A percentile compares a stretch with the other conserved stretches of the same genome.
Conservation (phyloP, 2,113 vertebrate species). For the Cisticola juncidis region DNA sequence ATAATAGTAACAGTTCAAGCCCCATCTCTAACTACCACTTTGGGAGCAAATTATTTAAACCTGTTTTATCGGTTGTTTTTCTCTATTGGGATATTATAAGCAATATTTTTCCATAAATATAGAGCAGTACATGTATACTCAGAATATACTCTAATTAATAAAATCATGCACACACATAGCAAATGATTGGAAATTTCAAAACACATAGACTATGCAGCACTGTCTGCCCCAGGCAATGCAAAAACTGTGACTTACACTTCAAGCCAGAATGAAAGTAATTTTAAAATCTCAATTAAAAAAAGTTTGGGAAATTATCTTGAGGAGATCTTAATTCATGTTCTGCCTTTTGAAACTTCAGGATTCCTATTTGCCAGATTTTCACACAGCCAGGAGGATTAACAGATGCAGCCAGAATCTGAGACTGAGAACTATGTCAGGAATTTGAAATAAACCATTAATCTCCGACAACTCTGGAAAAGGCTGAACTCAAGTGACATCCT, state of each 20-base stretch:
- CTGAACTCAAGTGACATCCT: slow-evolving; percentile 8
- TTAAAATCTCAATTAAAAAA: neutral
- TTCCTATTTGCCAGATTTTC: neutral
- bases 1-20: neutral
- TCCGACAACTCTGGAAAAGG: neutral
- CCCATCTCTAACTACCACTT: neutral
- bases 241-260: neutral
- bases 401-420: slow-evolving; percentile 10
- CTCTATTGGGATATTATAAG: neutral
- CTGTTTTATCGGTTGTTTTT: neutral
- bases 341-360: neutral
- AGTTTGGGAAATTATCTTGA: neutral
- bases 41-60: neutral
- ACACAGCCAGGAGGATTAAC: neutral
- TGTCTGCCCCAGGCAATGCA: neutral
- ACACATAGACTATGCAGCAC: neutral
- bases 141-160: slow-evolving; percentile 26
- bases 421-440: slow-evolving; percentile 52
- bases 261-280: neutral
- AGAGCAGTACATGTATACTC: neutral
- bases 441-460: slow-evolving; percentile 49
- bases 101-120: neutral
- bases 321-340: neutral
- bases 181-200: neutral
- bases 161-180: neutral